Evolutionary conservation across 2,113 vertebrate species (phyloP), one percentile per base, ranked within the genome.

Genomic region (Triplophysa tibetana): DNA sequence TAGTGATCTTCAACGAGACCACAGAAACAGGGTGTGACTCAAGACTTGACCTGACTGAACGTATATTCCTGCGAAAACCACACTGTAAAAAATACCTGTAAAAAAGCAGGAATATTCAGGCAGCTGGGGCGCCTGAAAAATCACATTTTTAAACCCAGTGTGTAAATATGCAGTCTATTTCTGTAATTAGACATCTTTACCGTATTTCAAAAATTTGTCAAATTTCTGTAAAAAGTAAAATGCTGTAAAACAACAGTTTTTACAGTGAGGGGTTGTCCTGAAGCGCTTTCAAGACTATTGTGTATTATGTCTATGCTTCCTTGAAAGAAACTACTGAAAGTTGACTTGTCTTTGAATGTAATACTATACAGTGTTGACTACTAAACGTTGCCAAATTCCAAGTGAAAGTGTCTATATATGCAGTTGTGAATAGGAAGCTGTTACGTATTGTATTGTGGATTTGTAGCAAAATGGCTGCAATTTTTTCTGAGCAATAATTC

Each of bases 341-440:
- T 81, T 77, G 52, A 56, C 73, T 74, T 62, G 83, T 80, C 70
- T 61, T 79, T 83, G 85, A 90, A 90, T 87, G 87, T 85, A 87
- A 62, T 45, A 86, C 24, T 77, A 68, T 33, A 82, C 82, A 69
- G 81, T 87, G 38, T 14, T 74, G 86, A 89, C 82, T 90, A 87
- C 90, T 80, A 90, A 88, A 87, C 91, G 86, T 92, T 90, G 90
- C 91, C 90, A 95, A 93, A 93, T 90, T 90, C 86, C 89, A 90
- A 85, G 81, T 85, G 81, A 81, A 86, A 19, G n/a, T n/a, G 68
- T 88, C 83, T 85, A 86, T 8, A 0, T 89, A 84, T 90, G 78
- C 89, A 90, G 88, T 88, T 38, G 7, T 38, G 33, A 38, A 38
- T 38, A 38, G 3, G 85, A 89, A 88, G 21, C 79, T 77, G 78